A percentile compares a stretch with the other conserved stretches of the same genome.
Evolutionary conservation across 1,140 invertebrate genomes (phyloP).

Genomic region (Zaprionus capensis): DNA sequence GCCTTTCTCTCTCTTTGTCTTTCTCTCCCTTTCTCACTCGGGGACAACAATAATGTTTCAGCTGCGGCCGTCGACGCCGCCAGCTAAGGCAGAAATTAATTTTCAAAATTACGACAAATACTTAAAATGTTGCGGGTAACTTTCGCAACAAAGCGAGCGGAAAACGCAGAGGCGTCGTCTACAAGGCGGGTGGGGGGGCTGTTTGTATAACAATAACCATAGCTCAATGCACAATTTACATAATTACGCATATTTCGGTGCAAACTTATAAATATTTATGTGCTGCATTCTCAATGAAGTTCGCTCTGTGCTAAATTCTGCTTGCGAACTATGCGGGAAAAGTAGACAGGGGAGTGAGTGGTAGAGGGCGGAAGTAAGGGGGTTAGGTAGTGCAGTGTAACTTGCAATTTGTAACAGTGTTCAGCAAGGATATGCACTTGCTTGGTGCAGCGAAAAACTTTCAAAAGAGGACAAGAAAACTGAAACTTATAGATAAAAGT

Average conservation of each 20-base stretch:
- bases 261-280: conserved; percentile 75
- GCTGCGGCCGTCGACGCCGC: neutral
- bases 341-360: no score
- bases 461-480: neutral
- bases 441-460: neutral
- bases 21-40: conserved; percentile 1
- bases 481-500: neutral
- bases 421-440: neutral
- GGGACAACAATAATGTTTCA: conserved; percentile 10
- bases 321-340: neutral
- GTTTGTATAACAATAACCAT: conserved; percentile 25
- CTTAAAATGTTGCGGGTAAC: conserved; percentile 51
- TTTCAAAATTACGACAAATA: conserved; percentile 66
- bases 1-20: neutral
- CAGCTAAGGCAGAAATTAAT: conserved; percentile 56
- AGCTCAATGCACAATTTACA: conserved; percentile 70
- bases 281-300: conserved; percentile 43
- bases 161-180: neutral
- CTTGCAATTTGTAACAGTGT: neutral
- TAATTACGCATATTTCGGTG: conserved; percentile 68
- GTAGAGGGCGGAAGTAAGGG: neutral
- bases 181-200: neutral
- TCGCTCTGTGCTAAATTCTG: conserved; percentile 8
- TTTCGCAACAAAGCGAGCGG: conserved; percentile 31
- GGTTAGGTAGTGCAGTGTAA: neutral